A percentile compares a stretch with the other conserved stretches of the same genome.
phyloP scores from a whole-genome alignment of 2,797 vertebrate genomes.

The Paguma larvata region DNA sequence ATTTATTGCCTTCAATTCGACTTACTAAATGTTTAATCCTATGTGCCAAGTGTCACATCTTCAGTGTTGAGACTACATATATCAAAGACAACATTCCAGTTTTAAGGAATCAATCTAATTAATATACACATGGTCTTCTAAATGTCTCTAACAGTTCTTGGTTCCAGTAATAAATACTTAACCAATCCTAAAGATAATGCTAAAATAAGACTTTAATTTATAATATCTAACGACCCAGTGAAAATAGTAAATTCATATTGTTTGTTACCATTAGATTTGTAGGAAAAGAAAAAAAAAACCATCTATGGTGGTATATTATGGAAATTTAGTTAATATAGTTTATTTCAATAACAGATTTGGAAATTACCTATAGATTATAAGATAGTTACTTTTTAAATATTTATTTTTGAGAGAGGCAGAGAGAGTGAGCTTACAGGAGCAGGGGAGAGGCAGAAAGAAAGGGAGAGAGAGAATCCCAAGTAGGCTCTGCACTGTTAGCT shows the following conservation, averaged over 20 bases:
- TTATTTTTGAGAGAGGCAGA: background rate
- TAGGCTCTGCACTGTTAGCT: no score
- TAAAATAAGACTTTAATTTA: conserved; percentile 58
- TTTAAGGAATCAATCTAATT: background rate
- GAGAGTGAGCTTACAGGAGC: no score
- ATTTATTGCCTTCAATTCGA: background rate
- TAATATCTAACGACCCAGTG: background rate
- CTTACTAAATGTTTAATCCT: background rate
- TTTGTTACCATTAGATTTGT: conserved; percentile 39
- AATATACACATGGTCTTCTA: background rate
- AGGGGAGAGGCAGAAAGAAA: no score
- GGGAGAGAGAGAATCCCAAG: no score
- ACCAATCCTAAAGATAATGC: conserved; percentile 2
- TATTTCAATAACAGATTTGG: conserved; percentile 71
- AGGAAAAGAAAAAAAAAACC: conserved; percentile 50
- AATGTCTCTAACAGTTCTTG: background rate
- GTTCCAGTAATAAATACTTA: conserved; percentile 44
- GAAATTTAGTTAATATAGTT: conserved; percentile 66
- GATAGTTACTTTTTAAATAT: background rate
- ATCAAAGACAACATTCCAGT: background rate
- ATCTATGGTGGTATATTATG: conserved; percentile 13
- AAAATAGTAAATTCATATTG: background rate
- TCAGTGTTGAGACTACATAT: background rate
- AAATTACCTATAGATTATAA: conserved; percentile 71
- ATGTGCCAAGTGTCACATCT: background rate